A percentile compares a stretch with the other conserved stretches of the same genome.
Evolutionary conservation across 2,888 invertebrate genomes (phyloP).

Genomic region (Tyria jacobaeae): DNA sequence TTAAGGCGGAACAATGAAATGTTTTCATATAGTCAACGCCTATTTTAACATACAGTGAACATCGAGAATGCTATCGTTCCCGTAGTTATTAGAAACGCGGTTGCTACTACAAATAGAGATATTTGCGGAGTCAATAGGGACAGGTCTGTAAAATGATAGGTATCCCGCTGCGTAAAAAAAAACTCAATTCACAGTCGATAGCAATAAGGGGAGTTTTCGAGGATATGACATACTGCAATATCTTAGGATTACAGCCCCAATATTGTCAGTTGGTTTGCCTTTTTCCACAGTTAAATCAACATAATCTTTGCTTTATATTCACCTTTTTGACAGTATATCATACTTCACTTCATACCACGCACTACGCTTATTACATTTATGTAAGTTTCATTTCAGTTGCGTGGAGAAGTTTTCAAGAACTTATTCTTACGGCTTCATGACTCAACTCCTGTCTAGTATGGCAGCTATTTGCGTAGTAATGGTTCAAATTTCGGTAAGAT

Average conservation of each 20-base stretch:
- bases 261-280: constrained; percentile 71
- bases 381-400: constrained; percentile 67
- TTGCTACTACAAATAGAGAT: constrained; percentile 48
- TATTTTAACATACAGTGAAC: constrained; percentile 38
- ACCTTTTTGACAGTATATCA: constrained; percentile 52
- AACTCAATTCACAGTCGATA: constrained; percentile 59
- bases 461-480: constrained; percentile 83
- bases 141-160: constrained; percentile 47
- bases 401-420: constrained; percentile 76
- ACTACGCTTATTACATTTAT: constrained; percentile 29
- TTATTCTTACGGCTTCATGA: constrained; percentile 83
- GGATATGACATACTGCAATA: constrained; percentile 77
- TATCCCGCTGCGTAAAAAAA: constrained; percentile 48
- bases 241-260: constrained; percentile 79
- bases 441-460: constrained; percentile 80
- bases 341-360: constrained; percentile 52
- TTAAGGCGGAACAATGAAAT: constrained; percentile 15
- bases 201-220: constrained; percentile 66
- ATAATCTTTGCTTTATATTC: constrained; percentile 74
- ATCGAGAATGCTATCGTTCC: constrained; percentile 24
- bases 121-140: constrained; percentile 46
- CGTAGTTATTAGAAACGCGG: constrained; percentile 50
- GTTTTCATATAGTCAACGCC: constrained; percentile 13
- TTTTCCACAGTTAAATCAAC: constrained; percentile 75
- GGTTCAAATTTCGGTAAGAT: constrained; percentile 83